Evolutionary conservation across 2,888 invertebrate species (phyloP).

Genomic region (Osedax fenrisi): DNA sequence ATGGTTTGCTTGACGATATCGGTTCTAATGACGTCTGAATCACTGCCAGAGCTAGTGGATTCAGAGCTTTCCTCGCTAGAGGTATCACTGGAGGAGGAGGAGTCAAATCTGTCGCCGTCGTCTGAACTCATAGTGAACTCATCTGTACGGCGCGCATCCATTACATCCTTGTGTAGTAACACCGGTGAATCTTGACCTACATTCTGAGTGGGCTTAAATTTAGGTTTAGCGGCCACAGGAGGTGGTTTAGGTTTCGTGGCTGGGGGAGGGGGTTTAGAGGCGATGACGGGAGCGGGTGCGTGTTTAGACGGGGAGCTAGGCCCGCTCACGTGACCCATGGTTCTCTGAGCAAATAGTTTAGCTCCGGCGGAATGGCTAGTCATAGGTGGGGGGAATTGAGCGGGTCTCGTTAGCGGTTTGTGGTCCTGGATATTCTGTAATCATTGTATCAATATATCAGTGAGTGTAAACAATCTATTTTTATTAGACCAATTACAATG

Average conservation of each 20-base stretch:
- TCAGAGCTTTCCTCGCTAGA: background rate
- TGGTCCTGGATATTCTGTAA: no score
- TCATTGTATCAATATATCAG: no score
- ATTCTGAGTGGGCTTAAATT: background rate
- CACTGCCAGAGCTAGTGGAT: background rate
- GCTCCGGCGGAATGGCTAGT: background rate
- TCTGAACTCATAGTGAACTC: background rate
- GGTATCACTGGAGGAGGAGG: background rate
- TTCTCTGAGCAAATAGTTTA: background rate
- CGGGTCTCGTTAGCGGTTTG: background rate
- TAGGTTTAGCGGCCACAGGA: background rate
- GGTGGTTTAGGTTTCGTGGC: background rate
- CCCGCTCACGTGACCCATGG: background rate
- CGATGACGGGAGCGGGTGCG: background rate
- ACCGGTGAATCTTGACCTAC: background rate
- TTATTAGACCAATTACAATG: no score
- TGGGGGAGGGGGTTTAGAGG: background rate
- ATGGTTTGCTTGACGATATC: background rate
- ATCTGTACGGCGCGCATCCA: background rate
- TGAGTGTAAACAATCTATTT: no score
- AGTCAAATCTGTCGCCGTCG: background rate
- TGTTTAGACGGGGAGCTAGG: background rate
- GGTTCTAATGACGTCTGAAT: background rate
- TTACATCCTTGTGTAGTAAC: background rate
- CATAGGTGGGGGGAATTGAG: background rate